These are phyloP conservation scores for Cnemophilus loriae DNA, from an alignment of 2,113 vertebrate genomes.

Conservation along the genomic window DNA sequence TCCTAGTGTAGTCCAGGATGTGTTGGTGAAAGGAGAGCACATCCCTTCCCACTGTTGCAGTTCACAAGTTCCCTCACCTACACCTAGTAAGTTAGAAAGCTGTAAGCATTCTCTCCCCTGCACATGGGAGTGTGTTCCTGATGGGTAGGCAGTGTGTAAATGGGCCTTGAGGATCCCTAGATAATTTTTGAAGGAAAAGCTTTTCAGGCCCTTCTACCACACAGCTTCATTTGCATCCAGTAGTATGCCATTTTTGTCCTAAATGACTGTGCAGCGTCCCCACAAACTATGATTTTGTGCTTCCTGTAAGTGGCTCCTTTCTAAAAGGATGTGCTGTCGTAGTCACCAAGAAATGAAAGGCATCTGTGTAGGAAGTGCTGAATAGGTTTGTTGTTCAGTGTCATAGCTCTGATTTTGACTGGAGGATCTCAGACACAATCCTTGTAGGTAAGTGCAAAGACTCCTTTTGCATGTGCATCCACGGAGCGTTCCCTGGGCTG, in stretches of 20 bases:
- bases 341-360: neutral
- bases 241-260: neutral
- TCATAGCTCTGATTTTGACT: neutral
- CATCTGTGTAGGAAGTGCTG: neutral
- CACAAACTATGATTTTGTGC: neutral
- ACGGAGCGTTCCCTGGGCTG: neutral
- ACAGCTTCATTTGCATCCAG: neutral
- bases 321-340: neutral
- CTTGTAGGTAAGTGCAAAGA: slow-evolving; percentile 18
- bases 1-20: slow-evolving; percentile 61
- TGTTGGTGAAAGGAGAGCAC: slow-evolving; percentile 83
- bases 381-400: neutral
- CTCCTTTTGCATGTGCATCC: neutral
- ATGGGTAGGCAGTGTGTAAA: neutral
- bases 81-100: slow-evolving; percentile 75
- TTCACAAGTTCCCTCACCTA: slow-evolving; percentile 71
- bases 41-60: slow-evolving; percentile 65
- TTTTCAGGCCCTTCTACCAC: neutral
- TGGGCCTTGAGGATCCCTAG: neutral
- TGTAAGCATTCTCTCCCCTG: neutral
- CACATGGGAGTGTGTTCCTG: neutral
- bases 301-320: neutral
- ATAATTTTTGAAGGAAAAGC: neutral
- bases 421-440: neutral
- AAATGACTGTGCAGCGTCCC: neutral